Evolutionary conservation across 2,113 vertebrate genomes (phyloP).

Genomic region (Sakesphorus luctuosus): DNA sequence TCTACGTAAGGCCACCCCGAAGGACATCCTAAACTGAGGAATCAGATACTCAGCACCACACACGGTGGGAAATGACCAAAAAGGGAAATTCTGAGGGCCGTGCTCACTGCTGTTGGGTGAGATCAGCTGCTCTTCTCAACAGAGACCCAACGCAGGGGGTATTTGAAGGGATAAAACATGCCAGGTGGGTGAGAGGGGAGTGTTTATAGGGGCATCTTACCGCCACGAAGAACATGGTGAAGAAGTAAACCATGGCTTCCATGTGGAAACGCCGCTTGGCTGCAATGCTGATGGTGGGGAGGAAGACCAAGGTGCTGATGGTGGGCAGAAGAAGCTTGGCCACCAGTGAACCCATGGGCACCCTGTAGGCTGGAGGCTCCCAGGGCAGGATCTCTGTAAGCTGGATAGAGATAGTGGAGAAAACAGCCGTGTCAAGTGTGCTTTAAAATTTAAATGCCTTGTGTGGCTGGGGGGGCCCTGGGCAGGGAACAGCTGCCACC

Average conservation of each 20-base stretch:
- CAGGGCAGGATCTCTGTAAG: accelerated
- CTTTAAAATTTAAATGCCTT: constrained; percentile 86
- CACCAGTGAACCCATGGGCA: constrained; percentile 87
- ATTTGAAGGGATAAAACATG: not conserved
- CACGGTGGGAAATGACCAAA: not conserved
- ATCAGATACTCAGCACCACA: not conserved
- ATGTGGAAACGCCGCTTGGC: constrained; percentile 94
- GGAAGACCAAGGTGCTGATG: constrained; percentile 90
- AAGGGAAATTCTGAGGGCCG: not conserved
- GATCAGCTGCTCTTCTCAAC: not conserved
- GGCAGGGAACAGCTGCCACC: constrained; percentile 5
- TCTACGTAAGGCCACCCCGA: not conserved
- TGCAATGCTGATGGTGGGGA: constrained; percentile 89
- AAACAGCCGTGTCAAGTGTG: constrained; percentile 68
- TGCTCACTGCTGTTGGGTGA: not conserved
- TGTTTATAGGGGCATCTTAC: constrained; percentile 72
- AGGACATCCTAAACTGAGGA: not conserved
- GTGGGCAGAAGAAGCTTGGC: constrained; percentile 94
- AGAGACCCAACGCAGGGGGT: accelerated
- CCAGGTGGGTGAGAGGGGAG: not conserved
- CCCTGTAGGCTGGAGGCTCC: accelerated
- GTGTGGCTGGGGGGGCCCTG: not conserved
- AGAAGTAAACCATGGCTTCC: constrained; percentile 99
- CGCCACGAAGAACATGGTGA: constrained; percentile 95
- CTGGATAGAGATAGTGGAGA: not conserved